These are phyloP conservation scores for Sphaerodactylus townsendi DNA, from an alignment of 2,113 vertebrate genomes.

Conservation along the genomic window DNA sequence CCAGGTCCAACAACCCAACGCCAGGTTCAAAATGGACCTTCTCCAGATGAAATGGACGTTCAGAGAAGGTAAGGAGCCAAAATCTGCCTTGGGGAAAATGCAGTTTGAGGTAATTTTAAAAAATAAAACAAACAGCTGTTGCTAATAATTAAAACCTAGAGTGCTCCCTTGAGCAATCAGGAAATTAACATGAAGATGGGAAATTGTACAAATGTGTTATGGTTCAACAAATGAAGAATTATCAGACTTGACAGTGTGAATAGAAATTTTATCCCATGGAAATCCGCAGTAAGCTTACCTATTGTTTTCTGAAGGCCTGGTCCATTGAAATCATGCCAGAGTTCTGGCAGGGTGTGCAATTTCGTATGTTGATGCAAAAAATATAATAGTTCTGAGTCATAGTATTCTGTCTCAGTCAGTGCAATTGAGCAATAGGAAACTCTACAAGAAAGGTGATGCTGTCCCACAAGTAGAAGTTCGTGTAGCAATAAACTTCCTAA, in stretches of 20 bases:
- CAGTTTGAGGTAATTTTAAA: not conserved
- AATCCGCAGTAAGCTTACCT: not conserved
- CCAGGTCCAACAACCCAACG: constrained; percentile 91
- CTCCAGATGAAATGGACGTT: constrained; percentile 90
- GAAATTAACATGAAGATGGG: not conserved
- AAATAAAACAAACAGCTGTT: not conserved
- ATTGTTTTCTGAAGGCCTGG: not conserved
- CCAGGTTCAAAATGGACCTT: constrained; percentile 92
- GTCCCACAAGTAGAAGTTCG: not conserved
- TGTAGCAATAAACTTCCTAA: not conserved
- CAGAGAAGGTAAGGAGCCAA: constrained; percentile 85
- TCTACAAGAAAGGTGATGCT: not conserved
- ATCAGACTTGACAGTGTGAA: not conserved
- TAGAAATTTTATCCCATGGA: not conserved
- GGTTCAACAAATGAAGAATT: not conserved
- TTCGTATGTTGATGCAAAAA: not conserved
- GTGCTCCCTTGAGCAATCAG: not conserved
- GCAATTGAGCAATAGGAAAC: not conserved
- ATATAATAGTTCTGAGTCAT: not conserved
- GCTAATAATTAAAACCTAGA: not conserved
- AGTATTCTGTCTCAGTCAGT: not conserved
- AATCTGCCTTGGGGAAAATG: not conserved
- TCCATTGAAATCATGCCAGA: not conserved
- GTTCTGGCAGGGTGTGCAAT: not conserved
- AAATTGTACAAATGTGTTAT: not conserved